phyloP scores from a whole-genome alignment of 2,797 vertebrate genomes.

The Leptodactylus fallax region DNA sequence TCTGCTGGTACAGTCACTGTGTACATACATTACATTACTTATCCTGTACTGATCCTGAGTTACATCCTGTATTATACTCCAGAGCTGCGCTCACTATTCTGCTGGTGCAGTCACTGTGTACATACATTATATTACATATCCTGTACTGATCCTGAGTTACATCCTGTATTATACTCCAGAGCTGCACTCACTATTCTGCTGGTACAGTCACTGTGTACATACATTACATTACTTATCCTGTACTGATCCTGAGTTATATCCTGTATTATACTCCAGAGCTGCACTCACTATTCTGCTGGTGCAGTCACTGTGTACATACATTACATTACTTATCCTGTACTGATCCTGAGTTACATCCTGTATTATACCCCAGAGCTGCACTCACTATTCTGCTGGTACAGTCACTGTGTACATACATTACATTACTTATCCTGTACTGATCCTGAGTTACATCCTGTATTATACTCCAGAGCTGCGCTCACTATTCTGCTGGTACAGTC shows the following conservation, averaged over 20 bases:
- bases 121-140: conserved; percentile 5
- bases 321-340: conserved; percentile 8
- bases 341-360: no score
- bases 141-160: no score
- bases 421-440: conserved; percentile 7
- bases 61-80: conserved; percentile 15
- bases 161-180: conserved; percentile 20
- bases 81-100: conserved; percentile 15
- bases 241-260: no score
- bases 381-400: not conserved
- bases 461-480: conserved; percentile 4
- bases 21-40: conserved; percentile 26
- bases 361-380: not conserved
- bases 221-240: conserved; percentile 18
- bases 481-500: conserved; percentile 6
- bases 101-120: conserved; percentile 4
- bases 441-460: no score
- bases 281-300: conserved; percentile 1
- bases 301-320: not conserved
- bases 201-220: conserved; percentile 6
- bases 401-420: conserved; percentile 7
- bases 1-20: conserved; percentile 6
- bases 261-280: conserved; percentile 21
- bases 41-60: no score
- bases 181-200: conserved; percentile 17